phyloP scores from a whole-genome alignment of 2,113 vertebrate genomes.

The Marmota monax region DNA sequence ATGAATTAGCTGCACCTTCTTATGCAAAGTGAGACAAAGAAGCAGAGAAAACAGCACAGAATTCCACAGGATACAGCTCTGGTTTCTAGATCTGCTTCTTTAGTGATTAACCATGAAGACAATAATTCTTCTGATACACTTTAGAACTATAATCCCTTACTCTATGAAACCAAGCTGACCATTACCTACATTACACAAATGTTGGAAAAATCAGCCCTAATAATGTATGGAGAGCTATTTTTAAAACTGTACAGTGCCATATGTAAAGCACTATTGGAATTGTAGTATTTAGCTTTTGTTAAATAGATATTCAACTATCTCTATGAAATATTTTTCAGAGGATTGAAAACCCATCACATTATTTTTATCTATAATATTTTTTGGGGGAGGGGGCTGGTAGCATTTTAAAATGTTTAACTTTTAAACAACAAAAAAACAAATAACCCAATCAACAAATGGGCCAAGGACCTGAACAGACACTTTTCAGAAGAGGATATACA shows the following conservation, averaged over 20 bases:
- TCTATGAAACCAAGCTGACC: slow-evolving; percentile 24
- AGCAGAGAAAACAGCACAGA: neutral
- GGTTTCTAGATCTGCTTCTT: neutral
- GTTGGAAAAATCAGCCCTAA: neutral
- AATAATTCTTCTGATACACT: neutral
- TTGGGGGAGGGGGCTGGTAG: neutral
- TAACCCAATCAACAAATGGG: too few relatives aligned
- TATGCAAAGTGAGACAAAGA: neutral
- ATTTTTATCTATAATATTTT: slow-evolving; percentile 14
- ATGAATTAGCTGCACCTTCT: neutral
- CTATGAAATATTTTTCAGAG: slow-evolving; percentile 29
- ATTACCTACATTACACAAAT: neutral
- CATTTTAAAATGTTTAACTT: slow-evolving; percentile 20
- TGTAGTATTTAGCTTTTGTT: slow-evolving; percentile 27
- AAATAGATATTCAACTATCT: slow-evolving; percentile 40
- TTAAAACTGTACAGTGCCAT: neutral
- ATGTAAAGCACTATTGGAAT: neutral
- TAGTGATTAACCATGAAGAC: neutral
- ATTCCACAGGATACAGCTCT: neutral
- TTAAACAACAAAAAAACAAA: too few relatives aligned
- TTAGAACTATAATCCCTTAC: slow-evolving; percentile 5
- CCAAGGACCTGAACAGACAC: too few relatives aligned
- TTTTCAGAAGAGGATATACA: too few relatives aligned
- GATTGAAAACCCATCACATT: slow-evolving; percentile 11
- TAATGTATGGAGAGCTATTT: neutral